Base-by-base conservation (phyloP, 1,140 invertebrate species). In the Hormaphis cornu region DNA sequence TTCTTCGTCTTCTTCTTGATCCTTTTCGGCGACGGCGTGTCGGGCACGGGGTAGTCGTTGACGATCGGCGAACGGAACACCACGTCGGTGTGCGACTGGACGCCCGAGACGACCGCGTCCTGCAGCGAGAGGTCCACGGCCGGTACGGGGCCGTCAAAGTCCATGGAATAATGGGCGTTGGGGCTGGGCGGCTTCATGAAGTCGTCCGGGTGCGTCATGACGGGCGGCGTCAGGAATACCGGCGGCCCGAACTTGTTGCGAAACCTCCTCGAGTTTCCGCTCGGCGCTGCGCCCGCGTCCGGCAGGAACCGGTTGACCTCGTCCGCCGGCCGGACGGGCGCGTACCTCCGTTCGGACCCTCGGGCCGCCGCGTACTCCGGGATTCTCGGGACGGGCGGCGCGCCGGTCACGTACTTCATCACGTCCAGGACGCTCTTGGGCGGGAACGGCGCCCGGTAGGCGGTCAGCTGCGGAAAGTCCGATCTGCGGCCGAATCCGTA, bases 381-480 rank as follows among this genome's bases (percentile, higher is more conserved):
- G 3, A 40, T 9, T 7, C 4, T 10, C 4, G 26, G 24, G 2
- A 1, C 26, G 1, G n/a, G 14, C 28, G 28, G 52, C 8, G 44
- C 1, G 4, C 44, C 61, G 3, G 61, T 66, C n/a, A 66, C 61
- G 44, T 66, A 66, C 12, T 66, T 66, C 61, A 66, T 66, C 1
- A 66, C 61, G 44, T 35, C 28, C 28, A 66, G 0, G 4, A 66
- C 22, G 28, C 61, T 48, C 6, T 48, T 66, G 12, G 61, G 61
- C 0, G 61, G 44, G 18, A 48, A 66, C 6, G 61, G 61, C 5
- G 61, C 61, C 12, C 59, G 22, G 18, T 63, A 63, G 4, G 59
- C 59, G 1, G 42, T 12, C 42, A 63, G n/a, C 6, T 63, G 59
- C 12, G 59, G 59, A 26, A 63, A 63, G 10, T 63, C 59, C 10